phyloP scores from a whole-genome alignment of 1,140 invertebrate genomes.

The Drosophila ogumai region DNA sequence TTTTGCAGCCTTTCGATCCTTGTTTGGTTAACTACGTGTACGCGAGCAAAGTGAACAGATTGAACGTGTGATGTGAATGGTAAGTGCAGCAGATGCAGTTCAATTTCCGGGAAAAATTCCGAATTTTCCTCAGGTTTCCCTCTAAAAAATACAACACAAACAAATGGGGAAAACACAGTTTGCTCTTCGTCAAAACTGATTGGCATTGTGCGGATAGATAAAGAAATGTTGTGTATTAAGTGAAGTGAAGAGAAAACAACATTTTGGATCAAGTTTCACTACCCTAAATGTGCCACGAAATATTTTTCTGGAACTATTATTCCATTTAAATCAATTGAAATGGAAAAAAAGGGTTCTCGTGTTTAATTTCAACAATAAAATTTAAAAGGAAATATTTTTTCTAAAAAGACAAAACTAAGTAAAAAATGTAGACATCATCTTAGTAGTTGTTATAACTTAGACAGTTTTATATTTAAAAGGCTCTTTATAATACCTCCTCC shows the following conservation, averaged over 20 bases:
- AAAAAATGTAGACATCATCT: background rate
- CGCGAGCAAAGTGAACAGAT: conserved; percentile 31
- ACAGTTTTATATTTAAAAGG: too few species aligned
- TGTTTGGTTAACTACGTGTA: conserved; percentile 53
- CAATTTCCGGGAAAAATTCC: conserved; percentile 11
- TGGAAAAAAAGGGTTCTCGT: background rate
- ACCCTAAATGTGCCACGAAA: background rate
- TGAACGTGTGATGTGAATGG: conserved; percentile 77
- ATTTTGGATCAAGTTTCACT: background rate
- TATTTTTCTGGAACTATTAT: background rate
- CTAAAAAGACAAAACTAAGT: too few species aligned
- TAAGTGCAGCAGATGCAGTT: conserved; percentile 59
- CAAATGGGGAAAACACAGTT: background rate
- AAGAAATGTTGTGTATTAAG: background rate
- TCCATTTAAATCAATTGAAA: background rate
- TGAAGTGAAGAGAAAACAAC: background rate
- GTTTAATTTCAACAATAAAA: background rate
- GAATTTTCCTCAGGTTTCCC: background rate
- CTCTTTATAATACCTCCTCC: background rate
- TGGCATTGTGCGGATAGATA: conserved; percentile 5
- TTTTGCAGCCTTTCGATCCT: conserved; percentile 27
- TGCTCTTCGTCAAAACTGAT: conserved; percentile 2
- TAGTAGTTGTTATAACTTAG: background rate
- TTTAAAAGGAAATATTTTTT: background rate
- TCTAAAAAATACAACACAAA: background rate